Conservation (phyloP, 1,140 invertebrate genomes). For the Palaemon carinicauda region DNA sequence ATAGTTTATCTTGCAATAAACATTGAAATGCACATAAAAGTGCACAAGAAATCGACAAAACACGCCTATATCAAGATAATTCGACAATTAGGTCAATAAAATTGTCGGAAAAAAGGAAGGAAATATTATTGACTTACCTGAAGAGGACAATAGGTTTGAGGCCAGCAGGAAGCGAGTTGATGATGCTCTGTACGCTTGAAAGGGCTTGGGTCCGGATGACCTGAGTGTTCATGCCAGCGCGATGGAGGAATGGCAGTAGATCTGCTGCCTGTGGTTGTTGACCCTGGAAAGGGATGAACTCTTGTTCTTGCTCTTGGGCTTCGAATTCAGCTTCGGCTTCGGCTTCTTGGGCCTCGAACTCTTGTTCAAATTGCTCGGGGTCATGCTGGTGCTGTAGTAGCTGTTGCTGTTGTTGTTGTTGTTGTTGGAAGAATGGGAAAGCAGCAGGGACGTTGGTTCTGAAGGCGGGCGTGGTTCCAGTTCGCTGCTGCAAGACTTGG, state of each 20-base stretch:
- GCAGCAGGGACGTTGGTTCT: background rate
- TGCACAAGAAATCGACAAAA: background rate
- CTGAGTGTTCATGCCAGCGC: constrained; percentile 36
- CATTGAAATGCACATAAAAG: background rate
- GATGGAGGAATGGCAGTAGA: constrained; percentile 27
- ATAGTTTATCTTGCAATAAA: too few species aligned
- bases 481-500: background rate
- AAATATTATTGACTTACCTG: background rate
- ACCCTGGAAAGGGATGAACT: background rate
- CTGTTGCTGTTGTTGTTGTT: background rate
- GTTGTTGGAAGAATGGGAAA: background rate
- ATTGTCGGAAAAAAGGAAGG: too few species aligned
- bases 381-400: background rate
- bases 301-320: background rate
- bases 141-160: constrained; percentile 34
- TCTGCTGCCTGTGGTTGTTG: background rate
- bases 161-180: background rate
- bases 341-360: background rate
- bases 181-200: constrained; percentile 24
- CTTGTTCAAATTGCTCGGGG: background rate
- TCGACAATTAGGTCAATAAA: background rate
- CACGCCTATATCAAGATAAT: background rate
- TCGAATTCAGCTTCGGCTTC: background rate
- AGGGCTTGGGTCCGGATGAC: constrained; percentile 30
- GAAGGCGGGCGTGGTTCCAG: background rate